Base-by-base conservation (phyloP, 1,140 invertebrate species). In the Lutraria rhynchaena region DNA sequence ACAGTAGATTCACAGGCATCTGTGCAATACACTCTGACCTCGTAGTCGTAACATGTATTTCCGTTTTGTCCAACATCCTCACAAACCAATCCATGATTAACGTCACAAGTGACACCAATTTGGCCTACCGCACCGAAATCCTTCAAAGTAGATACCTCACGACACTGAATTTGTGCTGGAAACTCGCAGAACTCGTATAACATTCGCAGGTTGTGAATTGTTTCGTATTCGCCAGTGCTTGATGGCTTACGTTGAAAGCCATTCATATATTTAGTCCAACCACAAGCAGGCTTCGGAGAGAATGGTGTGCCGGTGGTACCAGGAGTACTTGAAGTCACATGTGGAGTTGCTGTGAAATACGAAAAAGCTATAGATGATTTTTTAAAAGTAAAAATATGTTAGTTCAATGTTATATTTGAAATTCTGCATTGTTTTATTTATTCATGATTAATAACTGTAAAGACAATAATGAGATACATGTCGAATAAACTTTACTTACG, bases 181-280 rank as follows among this genome's bases (percentile, higher is more conserved):
- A 75, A 69, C 46, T 70, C 74, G 58, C 67, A 83, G 60, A 76
- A 69, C 41, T 55, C 19, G 24, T 80, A 75, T 1, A 77, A 46
- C 29, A 83, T 60, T 17, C 85, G 76, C 9, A 88, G 61, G 53
- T 71, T 73, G 51, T 76, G 77, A 13, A 88, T 82, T 11, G 86
- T 88, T 76, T 88, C 87, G 65, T 82, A 85, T 55, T 88, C 87
- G 13, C 86, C 87, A 29, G 41, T 37, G 31, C 78, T 83, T n/a
- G 46, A 61, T 22, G 83, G 53, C 0, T 44, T 84, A 22, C 70
- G 58, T 17, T 29, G 41, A 71, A 83, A 82, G 24, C 83, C 80
- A 80, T 87, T 87, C 85, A 88, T 84, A 82, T 83, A 87, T 15
- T 74, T n/a, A 17, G 86, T 84, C 88, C 87, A 88, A n/a, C 70